Evolutionary conservation across 2,888 invertebrate species (phyloP).

Genomic region (Camptogramma bilineatum): DNA sequence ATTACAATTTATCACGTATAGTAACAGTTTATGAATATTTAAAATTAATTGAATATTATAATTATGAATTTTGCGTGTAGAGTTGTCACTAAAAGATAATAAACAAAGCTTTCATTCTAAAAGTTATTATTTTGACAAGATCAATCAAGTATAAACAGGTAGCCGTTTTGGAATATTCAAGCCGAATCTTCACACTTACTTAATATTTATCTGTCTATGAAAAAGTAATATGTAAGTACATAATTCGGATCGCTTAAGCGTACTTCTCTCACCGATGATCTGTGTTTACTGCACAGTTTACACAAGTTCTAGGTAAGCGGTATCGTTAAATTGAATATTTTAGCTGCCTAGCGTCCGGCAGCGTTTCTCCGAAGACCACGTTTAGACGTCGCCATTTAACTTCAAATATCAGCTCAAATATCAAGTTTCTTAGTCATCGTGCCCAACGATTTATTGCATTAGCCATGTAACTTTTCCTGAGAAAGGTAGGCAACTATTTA

Average conservation of each 20-base stretch:
- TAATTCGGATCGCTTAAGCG: background rate
- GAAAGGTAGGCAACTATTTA: background rate
- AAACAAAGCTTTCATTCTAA: too few species aligned
- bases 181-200: too few species aligned
- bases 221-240: background rate
- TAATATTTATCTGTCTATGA: background rate
- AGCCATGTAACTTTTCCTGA: conserved; percentile 9
- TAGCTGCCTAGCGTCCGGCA: conserved; percentile 49
- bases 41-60: too few species aligned
- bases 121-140: too few species aligned
- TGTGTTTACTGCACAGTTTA: conserved; percentile 7
- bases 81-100: too few species aligned
- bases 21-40: too few species aligned
- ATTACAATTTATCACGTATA: too few species aligned
- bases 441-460: conserved; percentile 40
- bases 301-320: conserved; percentile 32
- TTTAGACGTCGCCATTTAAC: conserved; percentile 60
- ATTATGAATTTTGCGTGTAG: too few species aligned
- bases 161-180: too few species aligned
- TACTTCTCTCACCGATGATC: background rate
- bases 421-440: conserved; percentile 70
- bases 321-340: conserved; percentile 50
- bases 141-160: too few species aligned
- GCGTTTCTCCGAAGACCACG: conserved; percentile 49
- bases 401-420: conserved; percentile 70